Base-by-base conservation (phyloP, 2,888 invertebrate genomes). In the Mythimna vitellina region DNA sequence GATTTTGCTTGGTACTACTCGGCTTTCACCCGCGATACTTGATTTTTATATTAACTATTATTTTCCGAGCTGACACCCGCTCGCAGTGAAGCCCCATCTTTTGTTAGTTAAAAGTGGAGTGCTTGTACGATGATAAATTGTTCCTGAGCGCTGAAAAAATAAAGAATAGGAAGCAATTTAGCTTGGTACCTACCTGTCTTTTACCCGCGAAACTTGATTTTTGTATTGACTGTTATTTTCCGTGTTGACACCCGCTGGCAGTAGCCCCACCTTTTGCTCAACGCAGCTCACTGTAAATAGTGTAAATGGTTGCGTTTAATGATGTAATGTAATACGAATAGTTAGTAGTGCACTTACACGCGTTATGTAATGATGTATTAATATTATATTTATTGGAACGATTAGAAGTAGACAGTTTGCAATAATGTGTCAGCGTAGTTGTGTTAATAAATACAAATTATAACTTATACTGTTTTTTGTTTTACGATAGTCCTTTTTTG, bases 391-490 rank as follows among this genome's bases (percentile, higher is more conserved):
- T 90, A 90, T 89, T 89, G 86, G 79, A 86, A 79, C 64, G 54
- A 76, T 68, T 89, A 89, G 86, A 78, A 46, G 89, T 92, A 92
- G 92, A 68, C 83, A 81, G 91, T 91, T 92, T 92, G 91, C 92
- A 92, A 91, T 89, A 86, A 88, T 86, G 76, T 89, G 81, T 87
- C 85, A 80, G 69, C 86, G 89, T 92, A 91, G 91, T 86, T 65
- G 87, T 84, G 84, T 84, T 87, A 89, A 89, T 87, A 88, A 87
- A 89, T 83, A 84, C 69, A 82, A 74, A 80, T 79, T 80, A 86
- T 77, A 82, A 67, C 32, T 65, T 46, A 53, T 67, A 38, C 53
- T 8, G 0, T 69, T 65, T 86, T 83, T 76, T n/a, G n/a, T 75
- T 42, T 42, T 62, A 20, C 75, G 22, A 12, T 61, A 7, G 42